Evolutionary conservation across 2,888 invertebrate genomes (phyloP).

Genomic region (Pseudococcus longispinus): DNA sequence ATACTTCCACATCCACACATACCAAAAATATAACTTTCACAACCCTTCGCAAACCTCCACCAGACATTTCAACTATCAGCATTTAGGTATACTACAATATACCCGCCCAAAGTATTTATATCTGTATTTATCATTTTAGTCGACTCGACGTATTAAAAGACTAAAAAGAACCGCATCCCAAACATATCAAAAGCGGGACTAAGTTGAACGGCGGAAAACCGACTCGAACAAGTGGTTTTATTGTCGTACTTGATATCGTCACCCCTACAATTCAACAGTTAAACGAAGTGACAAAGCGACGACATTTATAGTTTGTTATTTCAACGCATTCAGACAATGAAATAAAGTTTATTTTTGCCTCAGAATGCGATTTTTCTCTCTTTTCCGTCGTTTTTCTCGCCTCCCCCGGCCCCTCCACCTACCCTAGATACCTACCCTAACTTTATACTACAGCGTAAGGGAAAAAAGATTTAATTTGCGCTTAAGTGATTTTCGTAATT

Average conservation of each 20-base stretch:
- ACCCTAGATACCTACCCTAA: background rate
- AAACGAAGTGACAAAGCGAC: constrained; percentile 45
- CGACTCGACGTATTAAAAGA: background rate
- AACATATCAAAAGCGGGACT: background rate
- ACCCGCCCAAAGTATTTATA: background rate
- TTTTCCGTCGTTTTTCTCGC: background rate
- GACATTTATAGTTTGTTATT: constrained; percentile 45
- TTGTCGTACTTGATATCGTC: constrained; percentile 43
- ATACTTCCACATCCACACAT: no score
- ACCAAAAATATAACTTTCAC: no score
- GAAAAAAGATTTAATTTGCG: constrained; percentile 27
- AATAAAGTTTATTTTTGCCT: constrained; percentile 3
- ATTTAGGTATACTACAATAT: background rate
- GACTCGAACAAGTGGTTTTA: constrained; percentile 55
- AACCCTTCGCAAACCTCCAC: no score
- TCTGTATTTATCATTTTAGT: background rate
- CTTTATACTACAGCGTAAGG: background rate
- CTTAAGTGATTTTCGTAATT: constrained; percentile 33
- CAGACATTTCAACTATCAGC: no score
- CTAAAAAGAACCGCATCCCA: background rate
- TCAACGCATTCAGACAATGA: constrained; percentile 22
- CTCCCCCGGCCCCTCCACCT: background rate
- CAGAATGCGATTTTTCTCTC: constrained; percentile 34
- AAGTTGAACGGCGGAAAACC: constrained; percentile 20
- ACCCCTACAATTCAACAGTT: constrained; percentile 52